phyloP scores from a whole-genome alignment of 2,797 vertebrate species.

The Leptatherina wallacei region DNA sequence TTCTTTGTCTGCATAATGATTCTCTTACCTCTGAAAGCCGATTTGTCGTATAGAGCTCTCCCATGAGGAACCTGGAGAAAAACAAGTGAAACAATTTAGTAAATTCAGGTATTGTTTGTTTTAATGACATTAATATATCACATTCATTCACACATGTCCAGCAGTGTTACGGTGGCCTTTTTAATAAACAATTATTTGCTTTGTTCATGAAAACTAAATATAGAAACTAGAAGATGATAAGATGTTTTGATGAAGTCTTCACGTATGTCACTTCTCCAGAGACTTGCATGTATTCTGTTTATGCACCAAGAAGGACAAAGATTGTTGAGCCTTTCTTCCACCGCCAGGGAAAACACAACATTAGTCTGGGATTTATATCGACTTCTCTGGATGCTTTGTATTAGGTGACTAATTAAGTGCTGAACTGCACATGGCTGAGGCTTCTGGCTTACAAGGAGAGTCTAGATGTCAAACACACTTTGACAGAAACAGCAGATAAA shows the following conservation, averaged over 20 bases:
- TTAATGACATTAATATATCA: slow-evolving; percentile 12
- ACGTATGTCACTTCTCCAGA: slow-evolving; percentile 19
- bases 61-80: slow-evolving; percentile 89
- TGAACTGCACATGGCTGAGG: slow-evolving; percentile 32
- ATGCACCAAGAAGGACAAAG: slow-evolving; percentile 6
- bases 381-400: slow-evolving; percentile 46
- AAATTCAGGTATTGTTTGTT: background rate
- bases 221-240: slow-evolving; percentile 15
- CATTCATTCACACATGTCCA: slow-evolving; percentile 16
- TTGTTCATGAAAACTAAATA: background rate
- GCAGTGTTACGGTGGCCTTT: background rate
- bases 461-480: slow-evolving; percentile 28
- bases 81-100: slow-evolving; percentile 50
- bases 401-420: slow-evolving; percentile 55
- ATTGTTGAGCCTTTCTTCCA: slow-evolving; percentile 45
- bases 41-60: slow-evolving; percentile 96
- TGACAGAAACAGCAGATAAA: slow-evolving; percentile 20
- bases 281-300: slow-evolving; percentile 61
- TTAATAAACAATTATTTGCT: background rate
- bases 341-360: slow-evolving; percentile 52
- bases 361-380: slow-evolving; percentile 43
- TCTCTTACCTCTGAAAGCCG: slow-evolving; percentile 96
- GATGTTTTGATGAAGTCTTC: slow-evolving; percentile 22
- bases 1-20: background rate
- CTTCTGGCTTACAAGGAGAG: slow-evolving; percentile 15